A percentile compares a stretch with the other conserved stretches of the same genome.
phyloP scores from a whole-genome alignment of 2,888 invertebrate species.

The Melinopterus prodromus region DNA sequence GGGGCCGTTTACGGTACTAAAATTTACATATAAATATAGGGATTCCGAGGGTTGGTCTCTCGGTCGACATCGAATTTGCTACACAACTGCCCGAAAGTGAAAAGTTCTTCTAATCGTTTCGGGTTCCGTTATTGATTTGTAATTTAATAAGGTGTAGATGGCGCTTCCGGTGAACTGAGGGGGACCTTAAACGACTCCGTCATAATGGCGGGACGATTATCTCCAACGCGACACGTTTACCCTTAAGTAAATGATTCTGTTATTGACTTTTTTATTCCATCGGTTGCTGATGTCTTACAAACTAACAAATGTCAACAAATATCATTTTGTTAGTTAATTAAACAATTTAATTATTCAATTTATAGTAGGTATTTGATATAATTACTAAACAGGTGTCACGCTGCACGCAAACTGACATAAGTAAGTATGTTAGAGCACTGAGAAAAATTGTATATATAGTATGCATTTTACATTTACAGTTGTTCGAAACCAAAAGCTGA shows the following conservation, averaged over 20 bases:
- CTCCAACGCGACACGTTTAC: neutral
- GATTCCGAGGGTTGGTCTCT: neutral
- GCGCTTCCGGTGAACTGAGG: neutral
- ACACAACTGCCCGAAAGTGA: neutral
- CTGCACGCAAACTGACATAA: too few species aligned
- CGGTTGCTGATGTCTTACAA: too few species aligned
- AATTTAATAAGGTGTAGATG: constrained; percentile 4
- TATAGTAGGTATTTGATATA: too few species aligned
- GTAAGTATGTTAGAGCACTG: too few species aligned
- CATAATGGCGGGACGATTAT: neutral
- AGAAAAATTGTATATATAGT: too few species aligned
- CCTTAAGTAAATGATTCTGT: neutral
- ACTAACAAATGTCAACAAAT: too few species aligned
- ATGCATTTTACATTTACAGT: too few species aligned
- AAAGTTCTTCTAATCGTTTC: neutral
- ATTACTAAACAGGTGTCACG: too few species aligned
- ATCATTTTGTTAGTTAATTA: too few species aligned
- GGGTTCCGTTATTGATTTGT: neutral
- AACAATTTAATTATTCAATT: too few species aligned
- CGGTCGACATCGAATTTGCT: neutral
- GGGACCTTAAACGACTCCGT: neutral
- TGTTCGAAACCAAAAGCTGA: too few species aligned
- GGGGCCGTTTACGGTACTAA: neutral
- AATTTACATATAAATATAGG: constrained; percentile 4
- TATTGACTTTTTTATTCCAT: too few species aligned